These are phyloP conservation scores for Cerceris ruficornis DNA, from an alignment of 2,888 invertebrate genomes.

Conservation along the genomic window DNA sequence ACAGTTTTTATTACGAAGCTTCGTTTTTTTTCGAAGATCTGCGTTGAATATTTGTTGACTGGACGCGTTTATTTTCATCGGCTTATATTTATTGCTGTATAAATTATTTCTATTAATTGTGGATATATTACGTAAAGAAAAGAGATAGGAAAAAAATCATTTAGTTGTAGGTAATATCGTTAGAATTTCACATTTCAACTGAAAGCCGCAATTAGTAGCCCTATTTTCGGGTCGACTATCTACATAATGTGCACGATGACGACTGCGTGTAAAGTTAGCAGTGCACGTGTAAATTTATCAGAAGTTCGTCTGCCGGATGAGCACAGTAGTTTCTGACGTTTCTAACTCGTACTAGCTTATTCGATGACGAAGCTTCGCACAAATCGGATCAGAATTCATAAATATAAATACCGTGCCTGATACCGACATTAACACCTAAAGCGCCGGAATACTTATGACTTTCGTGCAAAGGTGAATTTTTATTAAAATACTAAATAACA, in stretches of 20 bases:
- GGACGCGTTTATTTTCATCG: too few species aligned
- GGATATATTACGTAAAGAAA: too few species aligned
- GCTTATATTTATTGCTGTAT: too few species aligned
- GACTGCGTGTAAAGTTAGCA: conserved; percentile 16
- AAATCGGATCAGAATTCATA: not conserved
- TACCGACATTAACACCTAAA: not conserved
- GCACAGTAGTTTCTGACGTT: conserved; percentile 1
- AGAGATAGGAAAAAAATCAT: too few species aligned
- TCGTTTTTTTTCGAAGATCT: too few species aligned
- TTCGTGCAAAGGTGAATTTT: too few species aligned
- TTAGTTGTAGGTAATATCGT: not conserved
- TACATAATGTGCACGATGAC: conserved; percentile 17
- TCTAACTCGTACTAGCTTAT: not conserved
- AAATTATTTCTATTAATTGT: too few species aligned
- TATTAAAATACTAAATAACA: too few species aligned
- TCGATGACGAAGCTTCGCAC: not conserved
- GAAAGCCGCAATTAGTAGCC: conserved; percentile 15
- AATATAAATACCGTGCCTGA: not conserved
- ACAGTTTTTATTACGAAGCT: too few species aligned
- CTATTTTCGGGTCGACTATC: conserved; percentile 14
- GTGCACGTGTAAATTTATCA: conserved; percentile 6
- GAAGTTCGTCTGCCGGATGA: conserved; percentile 15
- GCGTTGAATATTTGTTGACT: too few species aligned
- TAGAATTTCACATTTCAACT: not conserved
- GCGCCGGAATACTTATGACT: too few species aligned